Base-by-base conservation (phyloP, 92 coral and sea anemone genomes). In the Isaurus tuberculatus region DNA sequence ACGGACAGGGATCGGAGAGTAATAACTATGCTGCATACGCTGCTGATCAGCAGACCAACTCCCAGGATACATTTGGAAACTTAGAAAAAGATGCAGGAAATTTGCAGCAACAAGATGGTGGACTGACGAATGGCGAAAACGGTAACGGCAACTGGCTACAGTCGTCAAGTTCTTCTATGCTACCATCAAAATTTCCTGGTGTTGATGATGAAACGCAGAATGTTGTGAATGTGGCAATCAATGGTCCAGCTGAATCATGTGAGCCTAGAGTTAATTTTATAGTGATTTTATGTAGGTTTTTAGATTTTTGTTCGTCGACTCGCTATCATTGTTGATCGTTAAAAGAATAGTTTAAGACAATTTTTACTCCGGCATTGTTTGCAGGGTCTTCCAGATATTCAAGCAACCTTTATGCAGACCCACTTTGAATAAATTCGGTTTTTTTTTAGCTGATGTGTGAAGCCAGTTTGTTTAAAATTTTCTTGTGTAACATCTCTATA, bases 191-290 rank as follows among this genome's bases (percentile, higher is more conserved):
- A 73, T 26, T 51, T 15, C 80, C 80, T 2, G 80, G 80, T 0
- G 80, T 72, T 19, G 91, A 80, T 7, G 91, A 91, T 23, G 87
- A 84, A 17, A 71, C 85, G 2, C 65, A 58, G 32, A 86, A 79
- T 25, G 85, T 84, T 31, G 80, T 89, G 15, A 74, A 75, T 72
- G 68, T 81, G 61, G 90, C 90, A 9, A 72, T 73, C 73, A 67
- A 81, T 19, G 30, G 72, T 60, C 84, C 77, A 19, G 72, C 73
- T 6, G 73, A 26, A 10, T 84, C 86, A 34, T 75, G 92, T 89
- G 81, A 87, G 75, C 33, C n/a, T 27, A 23, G n/a, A 44, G 2
- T 65, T 22, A 51, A 51, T 16, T 15, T 36, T 36, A 36, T 36
- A 36, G 8, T 0, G 8, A 36, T 36, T 36, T 40, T 40, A 4